Conservation (phyloP, 2,888 invertebrate species). For the Drosophila limbata region DNA sequence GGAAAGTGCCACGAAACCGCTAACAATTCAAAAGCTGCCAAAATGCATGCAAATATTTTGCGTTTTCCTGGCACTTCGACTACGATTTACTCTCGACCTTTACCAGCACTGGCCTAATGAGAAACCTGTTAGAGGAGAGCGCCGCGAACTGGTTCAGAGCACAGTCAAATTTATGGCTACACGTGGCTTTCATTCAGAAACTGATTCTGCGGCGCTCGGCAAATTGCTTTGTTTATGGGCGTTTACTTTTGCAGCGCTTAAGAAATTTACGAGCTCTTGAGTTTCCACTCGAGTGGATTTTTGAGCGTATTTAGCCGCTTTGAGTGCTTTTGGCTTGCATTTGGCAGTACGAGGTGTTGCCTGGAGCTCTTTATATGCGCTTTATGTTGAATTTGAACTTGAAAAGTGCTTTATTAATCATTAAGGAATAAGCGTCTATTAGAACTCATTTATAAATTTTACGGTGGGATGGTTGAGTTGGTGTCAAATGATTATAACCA, state of each 20-base stretch:
- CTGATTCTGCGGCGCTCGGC: slow-evolving; percentile 58
- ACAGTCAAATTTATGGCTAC: slow-evolving; percentile 71
- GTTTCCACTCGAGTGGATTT: slow-evolving; percentile 47
- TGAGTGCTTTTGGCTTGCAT: slow-evolving; percentile 27
- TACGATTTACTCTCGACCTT: slow-evolving; percentile 6
- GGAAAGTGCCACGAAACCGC: slow-evolving; percentile 49
- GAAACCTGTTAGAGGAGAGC: slow-evolving; percentile 78
- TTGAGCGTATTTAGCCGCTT: slow-evolving; percentile 27
- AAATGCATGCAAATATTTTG: slow-evolving; percentile 35
- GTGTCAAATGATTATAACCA: not conserved
- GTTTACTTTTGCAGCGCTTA: slow-evolving; percentile 79
- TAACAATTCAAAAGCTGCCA: slow-evolving; percentile 40
- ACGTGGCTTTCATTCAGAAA: slow-evolving; percentile 81
- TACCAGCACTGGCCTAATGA: slow-evolving; percentile 73
- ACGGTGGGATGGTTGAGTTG: not conserved
- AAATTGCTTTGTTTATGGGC: slow-evolving; percentile 84
- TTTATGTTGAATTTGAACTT: slow-evolving; percentile 73
- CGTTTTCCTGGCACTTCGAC: slow-evolving; percentile 13
- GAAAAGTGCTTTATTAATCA: slow-evolving; percentile 80
- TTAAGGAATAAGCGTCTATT: slow-evolving; percentile 55
- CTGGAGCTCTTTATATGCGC: slow-evolving; percentile 30
- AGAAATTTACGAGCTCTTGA: slow-evolving; percentile 73
- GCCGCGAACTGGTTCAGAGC: slow-evolving; percentile 64
- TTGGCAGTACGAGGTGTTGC: slow-evolving; percentile 9
- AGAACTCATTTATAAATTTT: slow-evolving; percentile 19